These are phyloP conservation scores for Syngnathus rostellatus DNA, from an alignment of 2,797 vertebrate genomes.

Conservation along the genomic window DNA sequence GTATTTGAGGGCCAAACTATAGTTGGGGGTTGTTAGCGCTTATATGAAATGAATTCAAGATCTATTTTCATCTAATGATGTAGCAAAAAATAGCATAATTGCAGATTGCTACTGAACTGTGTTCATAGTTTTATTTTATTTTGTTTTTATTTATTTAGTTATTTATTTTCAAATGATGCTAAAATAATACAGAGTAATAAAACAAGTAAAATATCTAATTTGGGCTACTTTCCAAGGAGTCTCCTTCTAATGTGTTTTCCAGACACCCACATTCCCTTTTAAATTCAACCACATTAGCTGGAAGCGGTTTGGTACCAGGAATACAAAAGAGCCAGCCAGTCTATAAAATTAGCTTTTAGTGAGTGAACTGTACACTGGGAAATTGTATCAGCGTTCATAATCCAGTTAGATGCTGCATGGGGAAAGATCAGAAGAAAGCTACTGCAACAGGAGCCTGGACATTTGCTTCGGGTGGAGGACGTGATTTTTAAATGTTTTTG, in stretches of 20 bases:
- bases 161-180: not conserved
- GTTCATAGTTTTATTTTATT: not conserved
- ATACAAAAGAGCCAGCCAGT: not conserved
- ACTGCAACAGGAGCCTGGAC: conserved; percentile 5
- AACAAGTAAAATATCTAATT: not conserved
- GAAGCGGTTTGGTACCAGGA: conserved; percentile 2
- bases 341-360: conserved; percentile 11
- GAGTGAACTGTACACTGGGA: conserved; percentile 7
- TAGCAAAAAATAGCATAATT: not conserved
- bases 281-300: conserved; percentile 3
- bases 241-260: not conserved
- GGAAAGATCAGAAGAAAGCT: conserved; percentile 15
- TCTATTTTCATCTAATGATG: not conserved
- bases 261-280: not conserved
- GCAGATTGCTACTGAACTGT: not conserved
- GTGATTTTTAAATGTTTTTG: conserved; percentile 9
- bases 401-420: conserved; percentile 15
- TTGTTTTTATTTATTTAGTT: not conserved
- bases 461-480: conserved; percentile 12
- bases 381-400: conserved; percentile 26
- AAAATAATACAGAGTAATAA: not conserved
- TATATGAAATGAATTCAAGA: not conserved
- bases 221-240: conserved; percentile 1
- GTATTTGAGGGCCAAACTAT: conserved; percentile 19
- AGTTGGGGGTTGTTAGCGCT: conserved; percentile 9